A percentile compares a stretch with the other conserved stretches of the same genome.
phyloP scores from a whole-genome alignment of 2,888 invertebrate species.

The Tromatobia lineatoria region DNA sequence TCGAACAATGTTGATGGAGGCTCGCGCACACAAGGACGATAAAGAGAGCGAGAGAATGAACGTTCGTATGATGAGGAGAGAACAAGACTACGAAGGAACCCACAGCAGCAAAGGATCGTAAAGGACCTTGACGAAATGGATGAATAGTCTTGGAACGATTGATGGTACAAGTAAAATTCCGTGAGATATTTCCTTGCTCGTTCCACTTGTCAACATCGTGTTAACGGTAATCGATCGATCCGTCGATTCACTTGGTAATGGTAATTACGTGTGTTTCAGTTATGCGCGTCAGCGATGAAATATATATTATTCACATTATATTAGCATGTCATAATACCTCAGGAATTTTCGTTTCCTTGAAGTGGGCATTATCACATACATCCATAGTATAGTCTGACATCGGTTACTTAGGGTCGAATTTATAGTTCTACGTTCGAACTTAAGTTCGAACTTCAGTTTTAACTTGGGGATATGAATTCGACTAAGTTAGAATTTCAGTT shows the following conservation, averaged over 20 bases:
- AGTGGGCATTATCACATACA: too few species aligned
- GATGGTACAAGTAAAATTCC: conserved; percentile 59
- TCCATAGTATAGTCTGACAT: too few species aligned
- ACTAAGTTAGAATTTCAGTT: too few species aligned
- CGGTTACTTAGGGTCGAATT: too few species aligned
- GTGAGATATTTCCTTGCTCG: conserved; percentile 6
- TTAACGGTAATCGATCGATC: conserved; percentile 52
- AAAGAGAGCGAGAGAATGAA: conserved; percentile 40
- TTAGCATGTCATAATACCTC: too few species aligned
- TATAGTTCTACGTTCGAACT: too few species aligned
- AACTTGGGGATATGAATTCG: too few species aligned
- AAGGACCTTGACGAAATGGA: conserved; percentile 60
- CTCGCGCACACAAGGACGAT: conserved; percentile 41
- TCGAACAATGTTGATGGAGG: conserved; percentile 67
- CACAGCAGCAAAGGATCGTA: conserved; percentile 51
- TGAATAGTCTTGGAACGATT: conserved; percentile 65
- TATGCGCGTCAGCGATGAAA: too few species aligned
- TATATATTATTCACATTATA: too few species aligned
- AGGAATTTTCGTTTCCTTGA: too few species aligned
- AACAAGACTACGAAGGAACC: conserved; percentile 50
- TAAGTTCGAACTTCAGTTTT: too few species aligned
- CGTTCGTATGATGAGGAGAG: conserved; percentile 50
- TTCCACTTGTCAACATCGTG: conserved; percentile 29
- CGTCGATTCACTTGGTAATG: conserved; percentile 40
- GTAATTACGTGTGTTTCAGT: conserved; percentile 22